Percentiles rank a stretch among this genome's conserved stretches.
Conservation (phyloP, 2,113 vertebrate species). For the Connochaetes taurinus region DNA sequence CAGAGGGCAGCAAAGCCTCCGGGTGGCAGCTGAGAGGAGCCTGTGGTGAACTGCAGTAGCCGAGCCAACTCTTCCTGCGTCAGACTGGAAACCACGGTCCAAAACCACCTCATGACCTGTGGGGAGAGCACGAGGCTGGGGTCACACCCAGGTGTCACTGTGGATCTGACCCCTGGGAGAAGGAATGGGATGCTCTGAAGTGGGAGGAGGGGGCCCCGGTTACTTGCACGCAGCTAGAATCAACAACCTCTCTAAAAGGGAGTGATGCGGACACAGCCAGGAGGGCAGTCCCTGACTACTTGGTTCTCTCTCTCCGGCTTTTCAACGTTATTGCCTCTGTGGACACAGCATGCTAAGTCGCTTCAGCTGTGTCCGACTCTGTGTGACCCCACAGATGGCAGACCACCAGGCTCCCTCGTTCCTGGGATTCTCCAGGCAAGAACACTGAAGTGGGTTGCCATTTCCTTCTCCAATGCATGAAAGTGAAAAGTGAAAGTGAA, state of each 20-base stretch:
- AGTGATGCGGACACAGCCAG: background rate
- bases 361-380: too few relatives aligned
- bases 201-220: background rate
- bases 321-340: background rate
- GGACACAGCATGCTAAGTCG: background rate
- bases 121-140: background rate
- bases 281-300: background rate
- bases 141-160: background rate
- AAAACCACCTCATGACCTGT: constrained; percentile 99
- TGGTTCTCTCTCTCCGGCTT: background rate
- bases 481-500: too few relatives aligned
- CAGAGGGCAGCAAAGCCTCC: constrained; percentile 97
- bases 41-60: constrained; percentile 97
- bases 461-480: too few relatives aligned
- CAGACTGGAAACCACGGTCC: constrained; percentile 97
- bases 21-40: constrained; percentile 96
- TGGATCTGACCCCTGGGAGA: background rate
- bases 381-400: too few relatives aligned
- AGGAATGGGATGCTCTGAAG: background rate
- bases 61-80: constrained; percentile 98
- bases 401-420: too few relatives aligned
- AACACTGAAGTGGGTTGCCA: too few relatives aligned
- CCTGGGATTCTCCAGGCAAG: too few relatives aligned
- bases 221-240: background rate
- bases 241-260: background rate